Percentiles rank a stretch among this genome's conserved stretches.
phyloP scores from a whole-genome alignment of 2,888 invertebrate species.

The Andrena trimmerana region DNA sequence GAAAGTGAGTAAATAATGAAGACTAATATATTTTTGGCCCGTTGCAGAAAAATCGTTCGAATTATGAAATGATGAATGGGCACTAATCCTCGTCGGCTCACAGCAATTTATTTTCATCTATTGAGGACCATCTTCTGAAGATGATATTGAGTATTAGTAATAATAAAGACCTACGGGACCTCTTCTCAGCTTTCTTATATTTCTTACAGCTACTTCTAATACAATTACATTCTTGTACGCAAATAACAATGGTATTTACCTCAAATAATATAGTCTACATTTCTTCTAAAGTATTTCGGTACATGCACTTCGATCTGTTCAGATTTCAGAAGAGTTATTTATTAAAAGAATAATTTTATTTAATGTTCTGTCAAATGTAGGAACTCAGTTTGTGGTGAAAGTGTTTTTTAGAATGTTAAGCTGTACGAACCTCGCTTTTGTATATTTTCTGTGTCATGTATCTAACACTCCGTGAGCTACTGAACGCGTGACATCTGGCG shows the following conservation, averaged over 20 bases:
- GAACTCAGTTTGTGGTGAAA: neutral
- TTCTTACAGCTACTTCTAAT: no score
- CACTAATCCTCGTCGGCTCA: neutral
- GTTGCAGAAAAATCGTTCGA: neutral
- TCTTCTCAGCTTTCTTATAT: neutral
- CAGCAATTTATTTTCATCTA: conserved; percentile 15
- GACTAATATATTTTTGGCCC: conserved; percentile 25
- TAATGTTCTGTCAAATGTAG: neutral
- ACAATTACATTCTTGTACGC: no score
- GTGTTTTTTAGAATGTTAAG: neutral
- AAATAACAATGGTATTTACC: no score
- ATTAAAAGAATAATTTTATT: neutral
- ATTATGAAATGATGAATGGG: conserved; percentile 1
- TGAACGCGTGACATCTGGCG: neutral
- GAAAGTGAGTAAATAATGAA: conserved; percentile 24
- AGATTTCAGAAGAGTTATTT: no score
- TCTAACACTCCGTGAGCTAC: neutral
- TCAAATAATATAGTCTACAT: no score
- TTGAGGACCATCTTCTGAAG: neutral
- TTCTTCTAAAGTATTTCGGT: no score
- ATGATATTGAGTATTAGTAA: neutral
- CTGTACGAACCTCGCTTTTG: neutral
- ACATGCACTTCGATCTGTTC: no score
- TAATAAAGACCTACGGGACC: neutral
- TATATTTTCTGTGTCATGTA: neutral